These are phyloP conservation scores for Plebejus melissa DNA, from an alignment of 2,888 invertebrate species.

Conservation along the genomic window DNA sequence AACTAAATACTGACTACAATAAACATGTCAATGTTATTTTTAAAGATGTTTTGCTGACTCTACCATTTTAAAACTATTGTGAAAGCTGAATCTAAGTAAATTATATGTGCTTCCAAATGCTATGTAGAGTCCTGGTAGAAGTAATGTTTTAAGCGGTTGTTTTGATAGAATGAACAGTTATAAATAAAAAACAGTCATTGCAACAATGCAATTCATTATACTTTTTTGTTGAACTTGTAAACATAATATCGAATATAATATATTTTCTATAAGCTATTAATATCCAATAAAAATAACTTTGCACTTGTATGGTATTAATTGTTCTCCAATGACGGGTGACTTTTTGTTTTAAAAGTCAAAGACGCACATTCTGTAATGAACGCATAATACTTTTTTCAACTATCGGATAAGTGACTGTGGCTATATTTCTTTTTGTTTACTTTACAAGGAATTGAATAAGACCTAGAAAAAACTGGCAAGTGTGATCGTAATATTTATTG, in stretches of 20 bases:
- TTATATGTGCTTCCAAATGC: background rate
- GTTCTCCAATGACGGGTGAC: background rate
- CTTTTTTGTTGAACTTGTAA: background rate
- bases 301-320: slow-evolving; percentile 16
- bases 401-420: background rate
- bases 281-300: slow-evolving; percentile 4
- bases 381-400: background rate
- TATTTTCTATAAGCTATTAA: slow-evolving; percentile 2
- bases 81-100: background rate
- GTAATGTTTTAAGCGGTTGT: background rate
- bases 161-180: background rate
- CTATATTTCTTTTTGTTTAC: slow-evolving; percentile 5
- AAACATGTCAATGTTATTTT: background rate
- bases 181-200: background rate
- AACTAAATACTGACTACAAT: slow-evolving; percentile 9
- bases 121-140: background rate
- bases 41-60: background rate
- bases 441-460: background rate
- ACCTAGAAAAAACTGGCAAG: background rate
- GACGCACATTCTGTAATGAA: slow-evolving; percentile 4
- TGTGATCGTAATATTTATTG: background rate
- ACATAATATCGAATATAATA: background rate
- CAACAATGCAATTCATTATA: background rate
- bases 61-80: background rate
- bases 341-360: slow-evolving; percentile 8